Percentiles rank a stretch among this genome's conserved stretches.
Evolutionary conservation across 2,797 vertebrate genomes (phyloP).

Genomic region (Anas acuta): DNA sequence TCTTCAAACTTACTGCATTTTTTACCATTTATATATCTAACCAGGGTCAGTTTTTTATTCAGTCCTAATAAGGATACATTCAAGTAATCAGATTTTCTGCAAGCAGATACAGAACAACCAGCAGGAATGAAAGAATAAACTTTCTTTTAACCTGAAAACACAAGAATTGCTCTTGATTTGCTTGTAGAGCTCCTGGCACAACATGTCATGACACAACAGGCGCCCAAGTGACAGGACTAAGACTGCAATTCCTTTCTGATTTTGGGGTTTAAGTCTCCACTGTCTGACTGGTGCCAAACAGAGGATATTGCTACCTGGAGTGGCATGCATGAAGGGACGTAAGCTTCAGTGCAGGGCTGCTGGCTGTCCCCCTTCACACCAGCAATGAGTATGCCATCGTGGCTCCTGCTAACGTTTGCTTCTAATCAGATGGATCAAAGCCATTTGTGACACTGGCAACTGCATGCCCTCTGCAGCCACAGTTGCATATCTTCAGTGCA

Average conservation of each 20-base stretch:
- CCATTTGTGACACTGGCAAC: neutral
- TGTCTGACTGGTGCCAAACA: neutral
- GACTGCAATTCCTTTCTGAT: neutral
- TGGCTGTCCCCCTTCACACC: neutral
- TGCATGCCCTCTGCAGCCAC: neutral
- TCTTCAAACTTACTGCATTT: neutral
- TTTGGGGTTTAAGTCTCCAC: neutral
- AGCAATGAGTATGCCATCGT: neutral
- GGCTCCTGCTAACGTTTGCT: neutral
- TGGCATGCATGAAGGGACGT: neutral
- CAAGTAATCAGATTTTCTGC: neutral
- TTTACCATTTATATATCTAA: neutral
- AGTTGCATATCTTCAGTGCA: rapidly evolving
- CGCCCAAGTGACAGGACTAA: neutral
- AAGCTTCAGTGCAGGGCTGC: neutral
- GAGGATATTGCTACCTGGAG: neutral
- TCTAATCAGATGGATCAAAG: neutral
- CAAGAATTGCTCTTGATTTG: neutral
- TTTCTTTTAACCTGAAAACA: neutral
- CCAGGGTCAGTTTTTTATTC: neutral
- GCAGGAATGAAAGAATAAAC: neutral
- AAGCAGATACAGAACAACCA: neutral
- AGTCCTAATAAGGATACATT: neutral
- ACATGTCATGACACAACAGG: neutral
- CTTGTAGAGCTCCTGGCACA: neutral